phyloP scores from a whole-genome alignment of 2,888 invertebrate species.

The Melieria crassipennis region DNA sequence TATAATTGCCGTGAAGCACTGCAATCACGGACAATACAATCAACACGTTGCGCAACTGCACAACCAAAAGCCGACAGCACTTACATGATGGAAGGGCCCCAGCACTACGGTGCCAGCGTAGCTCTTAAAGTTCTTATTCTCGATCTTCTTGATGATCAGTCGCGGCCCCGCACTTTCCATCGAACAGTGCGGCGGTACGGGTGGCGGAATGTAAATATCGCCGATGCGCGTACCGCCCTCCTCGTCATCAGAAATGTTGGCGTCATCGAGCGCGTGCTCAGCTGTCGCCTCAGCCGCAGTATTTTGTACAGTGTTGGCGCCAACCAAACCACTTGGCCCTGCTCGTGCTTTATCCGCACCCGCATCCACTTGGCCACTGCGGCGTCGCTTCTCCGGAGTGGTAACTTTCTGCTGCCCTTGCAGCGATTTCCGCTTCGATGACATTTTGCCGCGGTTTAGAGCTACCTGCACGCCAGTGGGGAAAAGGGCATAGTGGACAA shows the following conservation, averaged over 20 bases:
- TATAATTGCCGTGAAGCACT: constrained; percentile 96
- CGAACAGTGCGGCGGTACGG: constrained; percentile 75
- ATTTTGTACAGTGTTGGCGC: neutral
- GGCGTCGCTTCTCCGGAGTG: constrained; percentile 18
- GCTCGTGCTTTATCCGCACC: neutral
- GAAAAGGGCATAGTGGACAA: neutral
- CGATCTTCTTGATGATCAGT: constrained; percentile 89
- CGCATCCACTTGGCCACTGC: constrained; percentile 6
- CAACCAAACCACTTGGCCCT: neutral
- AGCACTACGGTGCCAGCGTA: constrained; percentile 85
- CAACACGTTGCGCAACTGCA: too few species aligned
- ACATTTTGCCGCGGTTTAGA: constrained; percentile 18
- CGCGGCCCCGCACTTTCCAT: constrained; percentile 82
- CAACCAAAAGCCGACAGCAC: constrained; percentile 14
- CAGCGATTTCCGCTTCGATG: constrained; percentile 22
- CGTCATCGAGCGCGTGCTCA: constrained; percentile 53
- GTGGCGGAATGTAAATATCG: constrained; percentile 86
- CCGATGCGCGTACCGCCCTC: constrained; percentile 80
- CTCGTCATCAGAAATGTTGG: constrained; percentile 61
- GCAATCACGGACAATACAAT: constrained; percentile 34
- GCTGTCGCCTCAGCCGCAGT: constrained; percentile 15
- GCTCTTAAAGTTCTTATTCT: constrained; percentile 95
- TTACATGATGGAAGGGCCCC: constrained; percentile 96
- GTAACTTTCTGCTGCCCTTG: constrained; percentile 21
- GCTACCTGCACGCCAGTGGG: neutral